Evolutionary conservation across 2,888 invertebrate genomes (phyloP).

Genomic region (Polyommatus iphigenia): DNA sequence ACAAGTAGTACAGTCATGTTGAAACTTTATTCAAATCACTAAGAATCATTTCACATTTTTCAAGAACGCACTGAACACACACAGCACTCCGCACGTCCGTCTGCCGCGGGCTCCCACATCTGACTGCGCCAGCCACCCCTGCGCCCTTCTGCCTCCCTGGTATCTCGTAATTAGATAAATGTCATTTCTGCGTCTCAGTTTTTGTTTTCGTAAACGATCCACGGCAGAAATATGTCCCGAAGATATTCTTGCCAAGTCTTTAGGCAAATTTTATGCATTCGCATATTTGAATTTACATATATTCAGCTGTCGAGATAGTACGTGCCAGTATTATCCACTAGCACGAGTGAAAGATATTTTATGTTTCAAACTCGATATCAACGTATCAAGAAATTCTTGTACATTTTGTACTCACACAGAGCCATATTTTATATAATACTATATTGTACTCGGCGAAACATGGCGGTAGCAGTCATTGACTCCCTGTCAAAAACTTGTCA

Average conservation of each 20-base stretch:
- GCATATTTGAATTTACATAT: slow-evolving; percentile 30
- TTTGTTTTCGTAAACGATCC: slow-evolving; percentile 50
- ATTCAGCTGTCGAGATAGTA: slow-evolving; percentile 33
- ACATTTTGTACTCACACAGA: neutral
- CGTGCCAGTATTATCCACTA: slow-evolving; percentile 24
- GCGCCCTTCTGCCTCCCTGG: slow-evolving; percentile 53
- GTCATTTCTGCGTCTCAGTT: slow-evolving; percentile 72
- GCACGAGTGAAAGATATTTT: slow-evolving; percentile 20
- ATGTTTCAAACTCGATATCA: neutral
- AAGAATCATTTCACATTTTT: slow-evolving; percentile 51
- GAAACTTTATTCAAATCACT: slow-evolving; percentile 42
- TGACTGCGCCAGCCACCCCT: slow-evolving; percentile 62
- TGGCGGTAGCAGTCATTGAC: too few species aligned
- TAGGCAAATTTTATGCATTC: slow-evolving; percentile 32
- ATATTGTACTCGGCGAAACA: too few species aligned
- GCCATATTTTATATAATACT: too few species aligned
- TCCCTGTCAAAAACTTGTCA: too few species aligned
- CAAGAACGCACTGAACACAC: slow-evolving; percentile 36
- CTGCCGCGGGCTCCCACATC: slow-evolving; percentile 43
- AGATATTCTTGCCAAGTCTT: slow-evolving; percentile 29
- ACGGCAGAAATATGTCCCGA: slow-evolving; percentile 32
- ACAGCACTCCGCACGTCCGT: slow-evolving; percentile 40
- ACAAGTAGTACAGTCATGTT: slow-evolving; percentile 56
- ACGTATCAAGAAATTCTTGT: neutral
- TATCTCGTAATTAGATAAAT: slow-evolving; percentile 79